Evolutionary conservation across 2,113 vertebrate genomes (phyloP).

Genomic region (Malurus alboscapulatus): DNA sequence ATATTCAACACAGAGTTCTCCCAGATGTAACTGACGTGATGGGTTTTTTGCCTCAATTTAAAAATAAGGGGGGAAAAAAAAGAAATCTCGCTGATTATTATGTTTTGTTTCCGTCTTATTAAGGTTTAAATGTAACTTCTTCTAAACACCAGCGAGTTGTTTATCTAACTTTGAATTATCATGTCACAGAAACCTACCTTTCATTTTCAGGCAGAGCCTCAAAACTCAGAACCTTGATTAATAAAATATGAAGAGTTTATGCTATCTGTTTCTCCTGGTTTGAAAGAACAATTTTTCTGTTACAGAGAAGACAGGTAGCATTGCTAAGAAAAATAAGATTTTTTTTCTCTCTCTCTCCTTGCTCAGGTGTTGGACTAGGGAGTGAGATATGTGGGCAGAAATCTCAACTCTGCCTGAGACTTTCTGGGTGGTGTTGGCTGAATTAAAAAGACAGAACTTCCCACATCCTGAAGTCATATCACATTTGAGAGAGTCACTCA

Average conservation of each 20-base stretch:
- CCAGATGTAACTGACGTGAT: neutral
- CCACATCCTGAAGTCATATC: neutral
- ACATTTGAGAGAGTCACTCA: neutral
- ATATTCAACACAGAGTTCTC: neutral
- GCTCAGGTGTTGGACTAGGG: neutral
- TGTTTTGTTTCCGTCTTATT: neutral
- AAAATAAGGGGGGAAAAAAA: neutral
- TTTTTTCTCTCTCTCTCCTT: neutral
- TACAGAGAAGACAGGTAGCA: neutral
- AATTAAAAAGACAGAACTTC: neutral
- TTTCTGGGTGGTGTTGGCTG: neutral
- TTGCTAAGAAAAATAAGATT: neutral
- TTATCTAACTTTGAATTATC: conserved; percentile 33
- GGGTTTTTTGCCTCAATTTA: neutral
- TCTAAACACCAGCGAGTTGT: neutral
- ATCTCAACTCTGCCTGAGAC: neutral
- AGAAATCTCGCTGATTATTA: neutral
- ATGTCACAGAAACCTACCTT: neutral
- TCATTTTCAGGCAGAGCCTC: neutral
- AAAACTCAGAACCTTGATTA: conserved; percentile 27
- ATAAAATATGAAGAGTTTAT: conserved; percentile 56
- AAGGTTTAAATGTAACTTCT: neutral
- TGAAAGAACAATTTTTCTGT: conserved; percentile 19
- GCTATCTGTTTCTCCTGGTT: conserved; percentile 4
- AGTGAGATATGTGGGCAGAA: neutral